These are phyloP conservation scores for Hyperoplus immaculatus DNA, from an alignment of 2,797 vertebrate species.

Conservation along the genomic window DNA sequence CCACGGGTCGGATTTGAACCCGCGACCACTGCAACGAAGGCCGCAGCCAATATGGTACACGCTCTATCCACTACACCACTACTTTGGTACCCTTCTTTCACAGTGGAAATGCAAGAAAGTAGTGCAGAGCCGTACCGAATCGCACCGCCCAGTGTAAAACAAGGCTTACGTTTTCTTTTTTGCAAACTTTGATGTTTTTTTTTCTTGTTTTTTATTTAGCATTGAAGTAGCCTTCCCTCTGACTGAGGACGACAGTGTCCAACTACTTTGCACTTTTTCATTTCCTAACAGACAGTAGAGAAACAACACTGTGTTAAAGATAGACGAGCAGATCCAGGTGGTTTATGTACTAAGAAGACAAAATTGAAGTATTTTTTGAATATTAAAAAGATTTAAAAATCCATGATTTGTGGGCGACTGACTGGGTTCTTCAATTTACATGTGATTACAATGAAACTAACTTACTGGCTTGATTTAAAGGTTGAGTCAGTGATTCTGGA, in stretches of 20 bases:
- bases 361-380: conserved; percentile 85
- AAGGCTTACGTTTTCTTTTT: background rate
- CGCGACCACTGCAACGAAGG: too few relatives aligned
- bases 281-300: conserved; percentile 73
- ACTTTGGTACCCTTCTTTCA: too few relatives aligned
- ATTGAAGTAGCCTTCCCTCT: conserved; percentile 72
- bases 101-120: too few relatives aligned
- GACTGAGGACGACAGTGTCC: conserved; percentile 45
- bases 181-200: conserved; percentile 40
- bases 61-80: too few relatives aligned
- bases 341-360: conserved; percentile 78
- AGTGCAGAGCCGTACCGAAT: too few relatives aligned
- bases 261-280: conserved; percentile 82
- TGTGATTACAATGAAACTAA: background rate
- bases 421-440: conserved; percentile 25
- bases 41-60: too few relatives aligned
- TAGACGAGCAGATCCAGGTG: conserved; percentile 69
- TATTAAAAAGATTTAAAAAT: conserved; percentile 80
- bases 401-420: conserved; percentile 17
- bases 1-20: too few relatives aligned
- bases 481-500: too few relatives aligned
- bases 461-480: too few relatives aligned
- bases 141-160: too few relatives aligned
- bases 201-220: conserved; percentile 58
- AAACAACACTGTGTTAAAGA: conserved; percentile 74